phyloP scores from a whole-genome alignment of 1,140 invertebrate species.

The Neuroterus valhalla region DNA sequence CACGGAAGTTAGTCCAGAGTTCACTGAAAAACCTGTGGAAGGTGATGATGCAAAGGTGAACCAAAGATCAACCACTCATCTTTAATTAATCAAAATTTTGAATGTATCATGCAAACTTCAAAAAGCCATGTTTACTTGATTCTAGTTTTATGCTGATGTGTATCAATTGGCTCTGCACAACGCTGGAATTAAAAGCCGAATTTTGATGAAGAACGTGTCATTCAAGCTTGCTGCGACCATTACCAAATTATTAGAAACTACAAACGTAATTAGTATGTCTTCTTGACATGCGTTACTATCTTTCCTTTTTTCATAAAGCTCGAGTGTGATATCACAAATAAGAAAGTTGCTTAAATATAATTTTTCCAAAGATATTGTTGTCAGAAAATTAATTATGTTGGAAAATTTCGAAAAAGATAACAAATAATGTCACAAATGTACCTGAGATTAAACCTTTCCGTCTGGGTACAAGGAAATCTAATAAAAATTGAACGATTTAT shows the following conservation, averaged over 20 bases:
- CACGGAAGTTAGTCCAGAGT: slow-evolving; percentile 82
- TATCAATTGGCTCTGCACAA: slow-evolving; percentile 76
- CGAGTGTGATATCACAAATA: background rate
- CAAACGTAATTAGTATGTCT: slow-evolving; percentile 72
- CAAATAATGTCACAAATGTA: background rate
- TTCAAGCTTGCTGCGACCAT: slow-evolving; percentile 68
- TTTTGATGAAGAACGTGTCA: slow-evolving; percentile 64
- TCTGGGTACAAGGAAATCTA: background rate
- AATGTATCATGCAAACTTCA: slow-evolving; percentile 9
- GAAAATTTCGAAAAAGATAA: too few relatives aligned
- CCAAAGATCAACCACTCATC: slow-evolving; percentile 29
- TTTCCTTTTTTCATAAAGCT: background rate
- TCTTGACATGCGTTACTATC: slow-evolving; percentile 50
- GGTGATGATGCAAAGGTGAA: slow-evolving; percentile 74
- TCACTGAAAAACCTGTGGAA: slow-evolving; percentile 76
- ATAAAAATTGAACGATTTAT: slow-evolving; percentile 49
- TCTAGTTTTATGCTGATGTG: slow-evolving; percentile 83
- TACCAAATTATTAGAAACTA: slow-evolving; percentile 63
- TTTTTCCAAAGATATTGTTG: too few relatives aligned
- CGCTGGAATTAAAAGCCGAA: slow-evolving; percentile 67
- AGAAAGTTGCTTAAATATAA: background rate
- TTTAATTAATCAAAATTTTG: slow-evolving; percentile 28
- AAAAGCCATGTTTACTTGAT: slow-evolving; percentile 37
- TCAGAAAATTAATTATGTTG: background rate
- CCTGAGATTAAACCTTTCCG: too few relatives aligned